Base-by-base conservation (phyloP, 2,113 vertebrate species). In the Hyla sarda region DNA sequence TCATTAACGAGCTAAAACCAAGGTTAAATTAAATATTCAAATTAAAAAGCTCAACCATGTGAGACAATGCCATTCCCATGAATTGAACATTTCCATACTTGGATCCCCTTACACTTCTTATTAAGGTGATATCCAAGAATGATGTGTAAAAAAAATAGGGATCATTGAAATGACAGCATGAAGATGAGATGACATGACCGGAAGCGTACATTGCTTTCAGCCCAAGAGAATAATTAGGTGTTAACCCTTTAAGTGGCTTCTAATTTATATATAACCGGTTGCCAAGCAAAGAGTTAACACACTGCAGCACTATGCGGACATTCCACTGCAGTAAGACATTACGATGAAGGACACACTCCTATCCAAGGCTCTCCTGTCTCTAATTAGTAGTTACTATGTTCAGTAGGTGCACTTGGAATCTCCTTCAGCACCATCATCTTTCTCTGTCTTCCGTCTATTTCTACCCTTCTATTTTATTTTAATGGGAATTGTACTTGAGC, bases 341-440 rank as follows among this genome's bases (percentile, higher is more conserved):
- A 45, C 71, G 74, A 47, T 84, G 82, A 84, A 84, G 82, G 82
- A 84, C 82, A 65, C 25, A 67, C 56, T 77, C 56, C 83, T 25
- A 47, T 74, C 47, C 52, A 60, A 37, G 45, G 25, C 25, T 45
- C 60, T 47, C 47, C 77, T 48, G 28, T 16, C 54, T 81, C 85
- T 82, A 62, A 87, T 82, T 87, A 87, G 69, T 52, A 60, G 62
- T 82, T 72, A 81, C 65, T 72, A 73, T 80, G 65, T 82, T 82
- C 85, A 82, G 47, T 5, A 58, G 83, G 50, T 84, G 83, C 83
- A 76, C 78, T 86, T 79, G 78, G 67, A 34, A 74, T 87, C 85
- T 74, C 85, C 65, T 86, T 87, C 85, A 87, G 62, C 32, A 50
- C 52, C 62, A 87, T 73, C 34, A 58, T 41, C 77, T 71, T 81